Evolutionary conservation across 2,888 invertebrate genomes (phyloP).

Genomic region (Melitaea athalia): DNA sequence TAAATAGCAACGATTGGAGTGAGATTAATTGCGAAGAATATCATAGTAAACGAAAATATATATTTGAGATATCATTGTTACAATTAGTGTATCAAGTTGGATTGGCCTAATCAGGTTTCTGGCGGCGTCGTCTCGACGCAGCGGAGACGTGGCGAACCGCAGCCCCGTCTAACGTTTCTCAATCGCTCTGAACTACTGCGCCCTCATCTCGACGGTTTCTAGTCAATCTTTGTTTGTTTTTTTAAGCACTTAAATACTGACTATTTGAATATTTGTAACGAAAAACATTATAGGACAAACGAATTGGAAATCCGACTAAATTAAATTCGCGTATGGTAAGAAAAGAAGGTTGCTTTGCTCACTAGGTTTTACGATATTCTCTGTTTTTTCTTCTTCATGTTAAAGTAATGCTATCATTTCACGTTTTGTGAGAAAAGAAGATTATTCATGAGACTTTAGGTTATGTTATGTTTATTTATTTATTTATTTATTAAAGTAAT

Average conservation of each 20-base stretch:
- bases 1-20: not conserved
- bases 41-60: slow-evolving; percentile 9
- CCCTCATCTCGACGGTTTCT: slow-evolving; percentile 28
- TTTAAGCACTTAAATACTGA: not conserved
- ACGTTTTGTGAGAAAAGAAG: not conserved
- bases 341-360: not conserved
- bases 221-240: slow-evolving; percentile 5
- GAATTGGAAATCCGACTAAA: not conserved
- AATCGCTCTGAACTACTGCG: slow-evolving; percentile 64
- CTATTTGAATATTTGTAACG: not conserved
- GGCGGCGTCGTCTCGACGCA: slow-evolving; percentile 60
- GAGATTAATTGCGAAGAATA: not conserved
- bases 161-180: slow-evolving; percentile 60
- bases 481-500: slow-evolving; percentile 46
- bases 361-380: too few species aligned
- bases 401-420: not conserved
- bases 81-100: slow-evolving; percentile 40
- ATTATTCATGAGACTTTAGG: not conserved
- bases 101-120: slow-evolving; percentile 52
- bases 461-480: not conserved
- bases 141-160: slow-evolving; percentile 53
- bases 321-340: not conserved
- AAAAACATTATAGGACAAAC: not conserved
- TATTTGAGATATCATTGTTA: slow-evolving; percentile 19
- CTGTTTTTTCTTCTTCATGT: too few species aligned